Base-by-base conservation (phyloP, 2,888 invertebrate genomes). In the Metacarcinus magister region DNA sequence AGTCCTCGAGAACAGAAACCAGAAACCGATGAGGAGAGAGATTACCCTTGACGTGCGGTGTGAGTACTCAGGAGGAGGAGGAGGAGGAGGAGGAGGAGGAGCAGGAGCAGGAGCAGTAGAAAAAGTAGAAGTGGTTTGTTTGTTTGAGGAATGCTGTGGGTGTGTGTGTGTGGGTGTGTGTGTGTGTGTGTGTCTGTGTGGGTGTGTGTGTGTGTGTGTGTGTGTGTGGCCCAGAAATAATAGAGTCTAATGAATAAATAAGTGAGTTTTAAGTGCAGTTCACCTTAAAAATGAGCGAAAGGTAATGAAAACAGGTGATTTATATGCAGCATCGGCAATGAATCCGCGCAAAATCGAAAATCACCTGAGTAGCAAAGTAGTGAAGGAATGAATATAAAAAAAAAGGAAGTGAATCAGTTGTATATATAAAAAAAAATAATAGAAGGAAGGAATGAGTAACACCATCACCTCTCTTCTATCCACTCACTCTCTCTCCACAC, bases 1-100 rank as follows among this genome's bases (percentile, higher is more conserved):
- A 97, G 99, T 99, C 94, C 98, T 98, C 97, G 97, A 98, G 97
- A 98, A 98, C 96, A 98, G 98, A 97, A 98, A 98, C 89, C 98
- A 99, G 97, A 98, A 98, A 96, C 98, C 99, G 2, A 98, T 99
- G 97, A 98, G 98, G 97, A 98, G 98, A 60, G 98, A 98, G 13
- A 98, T 98, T 89, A 98, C 98, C 91, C 98, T 99, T 96, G 98
- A 99, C 98, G 99, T 99, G 96, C 98, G 98, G 98, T 99, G 99
- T 99, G 98, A 98, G 99, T 98, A 97, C 16, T 90, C 0, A 87
- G 13, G 23, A 60, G 43, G 28, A 19, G 95, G 28, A 48, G 48
- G 48, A 43, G n/a, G 46, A 46, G 16, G 92, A 91, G 28, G 0
- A n/a, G 75, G 75, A 44, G 23, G 46, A 23, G 32, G 67, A 39